These are phyloP conservation scores for Seriola dumerili DNA, from an alignment of 2,113 vertebrate species.

Conservation along the genomic window DNA sequence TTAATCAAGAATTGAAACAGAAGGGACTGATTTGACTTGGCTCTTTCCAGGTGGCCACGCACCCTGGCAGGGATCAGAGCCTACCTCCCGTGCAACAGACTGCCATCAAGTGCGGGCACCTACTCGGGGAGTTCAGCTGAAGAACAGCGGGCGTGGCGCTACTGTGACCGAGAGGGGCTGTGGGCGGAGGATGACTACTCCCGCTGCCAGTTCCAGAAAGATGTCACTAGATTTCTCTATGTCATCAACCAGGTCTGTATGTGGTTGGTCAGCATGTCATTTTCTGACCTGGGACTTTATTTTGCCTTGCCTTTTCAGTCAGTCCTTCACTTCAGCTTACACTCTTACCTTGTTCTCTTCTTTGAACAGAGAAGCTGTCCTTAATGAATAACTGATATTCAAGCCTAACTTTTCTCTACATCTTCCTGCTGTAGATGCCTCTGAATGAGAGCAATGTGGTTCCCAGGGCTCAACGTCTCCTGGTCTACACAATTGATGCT, in stretches of 20 bases:
- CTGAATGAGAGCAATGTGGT: slow-evolving; percentile 96
- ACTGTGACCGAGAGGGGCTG: slow-evolving; percentile 90
- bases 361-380: not conserved
- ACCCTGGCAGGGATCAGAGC: slow-evolving; percentile 95
- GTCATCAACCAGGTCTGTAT: slow-evolving; percentile 95
- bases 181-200: slow-evolving; percentile 97
- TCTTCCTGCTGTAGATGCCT: slow-evolving; percentile 88
- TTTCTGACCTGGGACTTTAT: not conserved
- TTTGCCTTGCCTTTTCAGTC: not conserved
- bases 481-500: slow-evolving; percentile 94
- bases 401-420: not conserved
- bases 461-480: slow-evolving; percentile 90
- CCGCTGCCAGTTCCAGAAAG: slow-evolving; percentile 95
- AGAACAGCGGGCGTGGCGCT: slow-evolving; percentile 92
- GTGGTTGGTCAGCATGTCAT: not conserved
- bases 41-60: slow-evolving; percentile 91
- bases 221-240: slow-evolving; percentile 93
- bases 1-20: not conserved
- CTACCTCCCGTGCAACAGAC: slow-evolving; percentile 90
- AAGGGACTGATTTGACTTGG: not conserved
- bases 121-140: slow-evolving; percentile 89
- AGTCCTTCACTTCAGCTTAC: not conserved
- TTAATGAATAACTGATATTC: not conserved
- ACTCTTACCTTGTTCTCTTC: not conserved
- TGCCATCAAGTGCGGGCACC: slow-evolving; percentile 87